These are phyloP conservation scores for Alethe diademata DNA, from an alignment of 2,113 vertebrate genomes.

Conservation along the genomic window DNA sequence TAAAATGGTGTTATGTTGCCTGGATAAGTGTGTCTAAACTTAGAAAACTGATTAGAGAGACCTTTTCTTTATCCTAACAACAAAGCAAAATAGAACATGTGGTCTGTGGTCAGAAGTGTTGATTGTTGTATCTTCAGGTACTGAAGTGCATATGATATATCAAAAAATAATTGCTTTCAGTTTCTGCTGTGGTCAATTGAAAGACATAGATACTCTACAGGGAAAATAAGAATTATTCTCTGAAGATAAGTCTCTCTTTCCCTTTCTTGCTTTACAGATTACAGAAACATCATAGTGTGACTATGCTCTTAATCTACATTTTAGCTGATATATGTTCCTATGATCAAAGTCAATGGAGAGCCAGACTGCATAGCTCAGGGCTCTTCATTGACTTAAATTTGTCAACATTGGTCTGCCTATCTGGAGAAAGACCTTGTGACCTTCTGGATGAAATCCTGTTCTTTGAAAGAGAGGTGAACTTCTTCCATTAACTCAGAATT, in stretches of 20 bases:
- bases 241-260: neutral
- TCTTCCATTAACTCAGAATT: neutral
- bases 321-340: neutral
- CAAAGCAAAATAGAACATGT: neutral
- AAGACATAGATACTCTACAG: neutral
- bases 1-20: neutral
- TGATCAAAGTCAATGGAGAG: neutral
- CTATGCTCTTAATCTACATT: neutral
- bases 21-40: neutral
- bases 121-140: neutral
- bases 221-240: neutral
- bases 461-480: neutral
- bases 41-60: neutral
- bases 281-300: neutral
- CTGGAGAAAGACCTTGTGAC: neutral
- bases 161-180: neutral
- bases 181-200: neutral
- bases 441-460: neutral
- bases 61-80: neutral
- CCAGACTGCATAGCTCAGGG: neutral
- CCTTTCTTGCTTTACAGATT: neutral
- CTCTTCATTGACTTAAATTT: neutral
- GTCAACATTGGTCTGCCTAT: neutral
- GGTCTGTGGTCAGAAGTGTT: neutral
- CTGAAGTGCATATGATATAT: neutral